Evolutionary conservation across 2,797 vertebrate genomes (phyloP).

Genomic region (Kryptolebias ocellatus): DNA sequence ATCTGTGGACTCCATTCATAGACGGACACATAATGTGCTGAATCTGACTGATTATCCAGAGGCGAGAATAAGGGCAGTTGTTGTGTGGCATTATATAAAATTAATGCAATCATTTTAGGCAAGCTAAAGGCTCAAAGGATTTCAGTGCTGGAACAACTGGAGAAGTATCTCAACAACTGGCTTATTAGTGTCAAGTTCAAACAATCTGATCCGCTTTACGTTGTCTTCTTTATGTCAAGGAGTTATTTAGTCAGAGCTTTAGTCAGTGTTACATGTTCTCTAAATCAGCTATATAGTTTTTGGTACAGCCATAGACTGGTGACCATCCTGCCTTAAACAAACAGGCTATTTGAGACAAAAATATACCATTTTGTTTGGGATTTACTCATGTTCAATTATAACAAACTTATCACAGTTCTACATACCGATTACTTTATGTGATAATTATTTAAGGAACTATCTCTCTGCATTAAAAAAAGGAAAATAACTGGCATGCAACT

Average conservation of each 20-base stretch:
- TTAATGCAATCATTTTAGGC: constrained; percentile 7
- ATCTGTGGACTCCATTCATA: constrained; percentile 47
- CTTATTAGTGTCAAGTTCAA: background rate
- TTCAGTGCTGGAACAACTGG: background rate
- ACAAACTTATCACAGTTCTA: too few relatives aligned
- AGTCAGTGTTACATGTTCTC: background rate
- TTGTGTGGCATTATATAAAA: constrained; percentile 10
- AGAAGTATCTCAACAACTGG: background rate
- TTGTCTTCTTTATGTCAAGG: background rate
- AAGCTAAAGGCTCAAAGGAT: background rate
- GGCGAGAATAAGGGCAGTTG: constrained; percentile 28
- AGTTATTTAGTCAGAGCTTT: background rate
- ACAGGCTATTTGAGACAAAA: too few relatives aligned
- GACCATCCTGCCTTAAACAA: too few relatives aligned
- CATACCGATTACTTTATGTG: too few relatives aligned
- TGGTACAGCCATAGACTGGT: background rate
- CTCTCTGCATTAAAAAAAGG: too few relatives aligned
- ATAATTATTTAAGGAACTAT: too few relatives aligned
- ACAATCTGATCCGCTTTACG: background rate
- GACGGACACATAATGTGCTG: constrained; percentile 38
- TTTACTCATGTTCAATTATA: too few relatives aligned
- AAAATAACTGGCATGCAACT: too few relatives aligned
- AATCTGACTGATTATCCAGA: constrained; percentile 42
- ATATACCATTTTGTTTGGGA: too few relatives aligned
- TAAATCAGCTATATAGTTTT: background rate